Conservation (phyloP, 2,113 vertebrate species). For the Columba livia region DNA sequence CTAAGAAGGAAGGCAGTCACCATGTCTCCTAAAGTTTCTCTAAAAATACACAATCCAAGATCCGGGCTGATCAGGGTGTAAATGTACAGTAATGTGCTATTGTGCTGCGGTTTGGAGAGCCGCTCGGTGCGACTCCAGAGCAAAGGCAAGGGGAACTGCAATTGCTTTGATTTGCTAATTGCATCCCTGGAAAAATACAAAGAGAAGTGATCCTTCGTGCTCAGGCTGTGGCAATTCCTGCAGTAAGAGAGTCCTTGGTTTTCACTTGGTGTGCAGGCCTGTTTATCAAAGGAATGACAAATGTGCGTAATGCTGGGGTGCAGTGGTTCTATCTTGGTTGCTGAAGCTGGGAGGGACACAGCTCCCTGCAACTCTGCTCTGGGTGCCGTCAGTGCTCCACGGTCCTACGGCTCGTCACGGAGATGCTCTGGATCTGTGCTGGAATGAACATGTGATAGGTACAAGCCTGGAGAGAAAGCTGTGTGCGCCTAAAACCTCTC, state of each 20-base stretch:
- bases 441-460: neutral
- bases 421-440: neutral
- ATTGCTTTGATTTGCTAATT: neutral
- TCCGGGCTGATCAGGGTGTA: neutral
- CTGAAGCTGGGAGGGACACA: neutral
- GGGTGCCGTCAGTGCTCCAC: neutral
- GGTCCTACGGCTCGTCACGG: rapidly evolving
- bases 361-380: neutral
- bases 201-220: neutral
- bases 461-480: neutral
- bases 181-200: neutral
- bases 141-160: neutral
- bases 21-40: neutral
- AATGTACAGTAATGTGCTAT: rapidly evolving
- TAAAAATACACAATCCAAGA: neutral
- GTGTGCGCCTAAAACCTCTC: neutral
- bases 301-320: neutral
- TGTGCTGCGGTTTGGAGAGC: neutral
- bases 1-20: neutral
- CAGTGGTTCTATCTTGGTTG: neutral
- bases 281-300: neutral
- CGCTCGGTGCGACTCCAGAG: neutral
- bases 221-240: neutral
- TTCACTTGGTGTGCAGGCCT: neutral
- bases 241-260: neutral